Percentiles rank a stretch among this genome's conserved stretches.
Evolutionary conservation across 2,113 vertebrate species (phyloP).

Genomic region (Monarcha castaneiventris): DNA sequence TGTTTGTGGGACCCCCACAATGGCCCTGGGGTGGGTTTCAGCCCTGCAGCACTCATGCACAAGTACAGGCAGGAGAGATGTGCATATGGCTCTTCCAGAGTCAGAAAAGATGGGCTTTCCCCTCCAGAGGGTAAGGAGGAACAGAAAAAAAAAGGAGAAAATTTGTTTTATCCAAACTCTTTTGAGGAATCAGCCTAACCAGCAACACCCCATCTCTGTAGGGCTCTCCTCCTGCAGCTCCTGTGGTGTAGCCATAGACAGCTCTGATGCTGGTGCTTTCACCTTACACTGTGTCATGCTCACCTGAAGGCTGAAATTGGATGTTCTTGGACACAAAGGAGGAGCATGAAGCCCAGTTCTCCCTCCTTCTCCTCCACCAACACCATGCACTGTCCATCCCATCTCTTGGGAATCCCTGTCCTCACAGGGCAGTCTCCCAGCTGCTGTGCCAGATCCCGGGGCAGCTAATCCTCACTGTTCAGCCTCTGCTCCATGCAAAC

Average conservation of each 20-base stretch:
- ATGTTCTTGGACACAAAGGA: not conserved
- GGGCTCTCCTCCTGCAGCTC: not conserved
- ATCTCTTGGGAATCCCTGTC: not conserved
- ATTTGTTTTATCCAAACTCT: not conserved
- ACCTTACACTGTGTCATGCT: not conserved
- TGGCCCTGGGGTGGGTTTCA: not conserved
- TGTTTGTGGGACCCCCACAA: not conserved
- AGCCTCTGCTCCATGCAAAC: not conserved
- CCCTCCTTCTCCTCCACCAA: not conserved
- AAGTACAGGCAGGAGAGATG: not conserved
- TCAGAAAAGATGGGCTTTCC: not conserved
- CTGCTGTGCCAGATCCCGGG: not conserved
- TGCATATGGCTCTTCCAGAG: not conserved
- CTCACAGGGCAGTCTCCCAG: not conserved
- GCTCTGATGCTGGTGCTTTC: not conserved
- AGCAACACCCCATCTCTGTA: not conserved
- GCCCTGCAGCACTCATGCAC: not conserved
- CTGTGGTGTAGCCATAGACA: not conserved
- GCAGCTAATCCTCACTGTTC: not conserved
- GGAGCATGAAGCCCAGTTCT: not conserved
- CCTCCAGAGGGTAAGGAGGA: accelerated
- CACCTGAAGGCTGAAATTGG: not conserved
- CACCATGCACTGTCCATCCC: accelerated
- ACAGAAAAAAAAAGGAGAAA: accelerated
- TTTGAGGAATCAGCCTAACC: not conserved